Evolutionary conservation across 2,797 vertebrate genomes (phyloP).

Genomic region (Diplodus puntazzo): DNA sequence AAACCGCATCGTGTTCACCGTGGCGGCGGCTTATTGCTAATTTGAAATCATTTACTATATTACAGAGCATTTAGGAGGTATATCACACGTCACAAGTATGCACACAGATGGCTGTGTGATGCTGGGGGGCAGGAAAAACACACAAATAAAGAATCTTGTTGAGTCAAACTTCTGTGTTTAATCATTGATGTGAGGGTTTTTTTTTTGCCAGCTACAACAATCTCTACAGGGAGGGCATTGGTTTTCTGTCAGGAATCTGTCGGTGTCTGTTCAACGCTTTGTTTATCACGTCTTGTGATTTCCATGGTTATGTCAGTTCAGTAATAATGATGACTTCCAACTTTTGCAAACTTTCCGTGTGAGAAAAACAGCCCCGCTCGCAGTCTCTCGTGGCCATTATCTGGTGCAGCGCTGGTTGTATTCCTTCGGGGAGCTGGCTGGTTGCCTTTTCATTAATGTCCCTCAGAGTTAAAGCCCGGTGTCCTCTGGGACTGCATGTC

Average conservation of each 20-base stretch:
- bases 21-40: slow-evolving; percentile 72
- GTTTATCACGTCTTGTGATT: slow-evolving; percentile 11
- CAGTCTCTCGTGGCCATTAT: slow-evolving; percentile 50
- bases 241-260: slow-evolving; percentile 48
- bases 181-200: slow-evolving; percentile 55
- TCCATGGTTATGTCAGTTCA: slow-evolving; percentile 9
- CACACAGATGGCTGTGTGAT: slow-evolving; percentile 49
- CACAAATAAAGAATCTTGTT: slow-evolving; percentile 66
- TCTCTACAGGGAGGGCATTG: slow-evolving; percentile 29
- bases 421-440: slow-evolving; percentile 64
- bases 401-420: slow-evolving; percentile 23
- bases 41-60: slow-evolving; percentile 92
- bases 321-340: slow-evolving; percentile 12
- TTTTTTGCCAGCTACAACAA: slow-evolving; percentile 42
- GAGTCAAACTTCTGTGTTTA: slow-evolving; percentile 79
- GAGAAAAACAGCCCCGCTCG: slow-evolving; percentile 17
- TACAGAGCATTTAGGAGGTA: slow-evolving; percentile 65
- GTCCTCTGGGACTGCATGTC: slow-evolving; percentile 76
- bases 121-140: slow-evolving; percentile 22
- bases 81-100: slow-evolving; percentile 39
- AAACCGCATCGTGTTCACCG: slow-evolving; percentile 86
- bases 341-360: slow-evolving; percentile 23
- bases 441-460: slow-evolving; percentile 78
- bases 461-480: slow-evolving; percentile 72
- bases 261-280: slow-evolving; percentile 10